phyloP scores from a whole-genome alignment of 2,113 vertebrate species.

The Varanus komodoensis region DNA sequence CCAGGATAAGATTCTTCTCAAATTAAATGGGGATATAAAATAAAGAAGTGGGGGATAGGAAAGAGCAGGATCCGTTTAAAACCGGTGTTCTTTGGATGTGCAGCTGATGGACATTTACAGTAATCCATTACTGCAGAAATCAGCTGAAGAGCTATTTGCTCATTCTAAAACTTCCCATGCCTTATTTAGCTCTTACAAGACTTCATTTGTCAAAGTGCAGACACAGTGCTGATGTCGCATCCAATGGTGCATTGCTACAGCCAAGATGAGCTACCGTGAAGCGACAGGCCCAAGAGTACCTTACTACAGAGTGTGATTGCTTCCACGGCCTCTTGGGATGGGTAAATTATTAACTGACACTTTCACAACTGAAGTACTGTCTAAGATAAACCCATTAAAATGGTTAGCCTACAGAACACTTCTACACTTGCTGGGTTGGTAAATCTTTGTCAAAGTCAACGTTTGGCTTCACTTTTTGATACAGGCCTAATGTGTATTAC shows the following conservation, averaged over 20 bases:
- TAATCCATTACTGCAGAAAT: constrained; percentile 69
- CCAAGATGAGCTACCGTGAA: constrained; percentile 56
- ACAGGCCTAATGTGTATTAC: constrained; percentile 40
- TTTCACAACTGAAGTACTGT: constrained; percentile 76
- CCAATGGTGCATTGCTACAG: constrained; percentile 51
- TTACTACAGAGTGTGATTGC: constrained; percentile 64
- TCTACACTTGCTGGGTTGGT: constrained; percentile 67
- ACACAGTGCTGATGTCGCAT: constrained; percentile 70
- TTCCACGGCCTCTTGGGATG: constrained; percentile 69
- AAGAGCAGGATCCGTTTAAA: constrained; percentile 34
- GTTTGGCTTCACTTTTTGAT: constrained; percentile 59
- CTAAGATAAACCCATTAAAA: constrained; percentile 82
- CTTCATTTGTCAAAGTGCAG: constrained; percentile 75
- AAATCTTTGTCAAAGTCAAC: constrained; percentile 75
- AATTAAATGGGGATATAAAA: not conserved
- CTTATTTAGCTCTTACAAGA: constrained; percentile 70
- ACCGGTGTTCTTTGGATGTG: constrained; percentile 44
- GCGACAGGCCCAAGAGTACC: constrained; percentile 57
- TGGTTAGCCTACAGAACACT: constrained; percentile 72
- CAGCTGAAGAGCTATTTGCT: constrained; percentile 69
- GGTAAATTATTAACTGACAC: constrained; percentile 82
- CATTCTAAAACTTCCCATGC: constrained; percentile 64
- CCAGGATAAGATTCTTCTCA: not conserved
- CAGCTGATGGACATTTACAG: constrained; percentile 61
- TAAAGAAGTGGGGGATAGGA: not conserved